Conservation (phyloP, 2,888 invertebrate genomes). For the Harpalus rufipes region DNA sequence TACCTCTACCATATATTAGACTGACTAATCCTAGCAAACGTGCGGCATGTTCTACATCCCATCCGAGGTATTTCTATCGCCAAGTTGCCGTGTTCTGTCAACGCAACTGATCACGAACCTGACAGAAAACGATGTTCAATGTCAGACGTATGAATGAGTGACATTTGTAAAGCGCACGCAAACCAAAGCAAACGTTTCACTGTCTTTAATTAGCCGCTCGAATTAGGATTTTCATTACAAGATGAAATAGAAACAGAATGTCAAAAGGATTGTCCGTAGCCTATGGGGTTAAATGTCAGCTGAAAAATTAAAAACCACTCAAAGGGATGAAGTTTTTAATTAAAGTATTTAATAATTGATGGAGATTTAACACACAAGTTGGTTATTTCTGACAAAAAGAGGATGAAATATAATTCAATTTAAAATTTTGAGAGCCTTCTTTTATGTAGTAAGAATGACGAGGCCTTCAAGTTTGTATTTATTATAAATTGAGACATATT, state of each 20-base stretch:
- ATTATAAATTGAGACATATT: no score
- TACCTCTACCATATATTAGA: no score
- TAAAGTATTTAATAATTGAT: not conserved
- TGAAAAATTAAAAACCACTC: not conserved
- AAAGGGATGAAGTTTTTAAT: not conserved
- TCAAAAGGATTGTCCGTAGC: not conserved
- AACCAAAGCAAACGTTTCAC: not conserved
- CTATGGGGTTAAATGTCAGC: not conserved
- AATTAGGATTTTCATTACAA: constrained; percentile 18
- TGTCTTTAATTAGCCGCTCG: constrained; percentile 18
- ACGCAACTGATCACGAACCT: constrained; percentile 19
- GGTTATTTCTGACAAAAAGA: no score
- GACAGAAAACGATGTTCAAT: constrained; percentile 32
- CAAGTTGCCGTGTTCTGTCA: constrained; percentile 14
- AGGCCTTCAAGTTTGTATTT: no score
- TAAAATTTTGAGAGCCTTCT: no score
- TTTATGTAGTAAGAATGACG: no score
- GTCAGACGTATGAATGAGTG: constrained; percentile 31
- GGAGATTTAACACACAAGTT: no score
- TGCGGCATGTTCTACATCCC: not conserved
- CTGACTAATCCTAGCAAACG: no score
- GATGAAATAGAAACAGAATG: not conserved
- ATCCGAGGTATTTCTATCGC: not conserved
- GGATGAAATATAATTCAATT: no score
- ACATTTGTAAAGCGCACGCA: constrained; percentile 35